Evolutionary conservation across 2,888 invertebrate genomes (phyloP).

Genomic region (Standfussiana lucernea): DNA sequence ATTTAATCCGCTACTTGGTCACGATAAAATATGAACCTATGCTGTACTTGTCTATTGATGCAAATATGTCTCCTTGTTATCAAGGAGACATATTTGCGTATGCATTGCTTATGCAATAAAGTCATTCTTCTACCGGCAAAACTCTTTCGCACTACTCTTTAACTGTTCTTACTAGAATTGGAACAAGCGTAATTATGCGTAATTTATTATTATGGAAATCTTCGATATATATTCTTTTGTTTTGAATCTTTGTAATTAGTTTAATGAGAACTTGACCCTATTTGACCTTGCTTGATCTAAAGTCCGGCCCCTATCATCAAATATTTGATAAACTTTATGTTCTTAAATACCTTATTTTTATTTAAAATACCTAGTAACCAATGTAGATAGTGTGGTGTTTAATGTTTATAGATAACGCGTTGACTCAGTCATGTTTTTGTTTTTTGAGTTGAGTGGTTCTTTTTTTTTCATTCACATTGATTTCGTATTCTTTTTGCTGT

Average conservation of each 20-base stretch:
- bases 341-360: slow-evolving; percentile 30
- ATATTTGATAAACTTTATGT: slow-evolving; percentile 26
- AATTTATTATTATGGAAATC: not conserved
- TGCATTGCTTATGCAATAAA: too few relatives aligned
- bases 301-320: slow-evolving; percentile 17
- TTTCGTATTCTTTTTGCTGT: not conserved
- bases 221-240: slow-evolving; percentile 6
- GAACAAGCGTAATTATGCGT: not conserved
- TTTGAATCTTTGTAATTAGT: slow-evolving; percentile 33
- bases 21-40: not conserved
- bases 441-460: not conserved
- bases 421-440: not conserved
- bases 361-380: slow-evolving; percentile 16
- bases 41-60: not conserved
- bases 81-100: too few relatives aligned
- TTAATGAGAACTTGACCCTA: slow-evolving; percentile 47
- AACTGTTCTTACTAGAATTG: not conserved
- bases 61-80: too few relatives aligned
- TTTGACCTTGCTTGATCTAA: slow-evolving; percentile 36
- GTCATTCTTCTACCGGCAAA: not conserved
- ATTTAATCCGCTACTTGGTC: slow-evolving; percentile 1
- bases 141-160: not conserved
- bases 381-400: not conserved
- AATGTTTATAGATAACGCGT: not conserved
- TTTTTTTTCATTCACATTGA: not conserved